Conservation (phyloP, 2,888 invertebrate species). For the Scrobipalpa atriplicella region DNA sequence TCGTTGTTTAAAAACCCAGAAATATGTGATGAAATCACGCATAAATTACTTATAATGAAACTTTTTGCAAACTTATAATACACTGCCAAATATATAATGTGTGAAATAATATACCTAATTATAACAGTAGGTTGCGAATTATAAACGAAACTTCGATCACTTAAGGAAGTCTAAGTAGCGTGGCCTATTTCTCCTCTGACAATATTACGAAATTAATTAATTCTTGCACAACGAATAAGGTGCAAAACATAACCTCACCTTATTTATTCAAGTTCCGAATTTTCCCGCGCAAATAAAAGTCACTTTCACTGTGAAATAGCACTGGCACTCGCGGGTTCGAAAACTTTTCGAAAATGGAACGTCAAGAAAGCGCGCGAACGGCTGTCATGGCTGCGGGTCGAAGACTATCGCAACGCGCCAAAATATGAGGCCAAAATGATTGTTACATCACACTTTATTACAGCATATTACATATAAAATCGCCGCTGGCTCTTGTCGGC, state of each 20-base stretch:
- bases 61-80: neutral
- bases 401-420: conserved; percentile 68
- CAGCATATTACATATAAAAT: conserved; percentile 78
- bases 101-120: neutral
- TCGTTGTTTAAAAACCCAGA: conserved; percentile 49
- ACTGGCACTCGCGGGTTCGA: conserved; percentile 44
- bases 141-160: neutral
- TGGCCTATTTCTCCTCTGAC: neutral
- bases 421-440: conserved; percentile 76
- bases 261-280: conserved; percentile 25
- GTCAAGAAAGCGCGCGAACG: conserved; percentile 61
- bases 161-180: neutral
- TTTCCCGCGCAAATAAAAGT: conserved; percentile 36
- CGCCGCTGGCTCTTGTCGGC: conserved; percentile 59
- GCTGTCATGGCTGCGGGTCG: conserved; percentile 63
- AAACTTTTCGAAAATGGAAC: conserved; percentile 36
- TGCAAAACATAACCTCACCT: conserved; percentile 31
- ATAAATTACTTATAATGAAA: conserved; percentile 44
- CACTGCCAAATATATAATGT: neutral
- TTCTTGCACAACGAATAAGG: neutral
- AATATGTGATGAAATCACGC: conserved; percentile 48
- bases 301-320: conserved; percentile 44
- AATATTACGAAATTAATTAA: conserved; percentile 3
- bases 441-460: conserved; percentile 71
- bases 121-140: neutral